Evolutionary conservation across 2,797 vertebrate species (phyloP), one percentile per base, ranked within the genome.

Genomic region (Cacajao melanocephalus): DNA sequence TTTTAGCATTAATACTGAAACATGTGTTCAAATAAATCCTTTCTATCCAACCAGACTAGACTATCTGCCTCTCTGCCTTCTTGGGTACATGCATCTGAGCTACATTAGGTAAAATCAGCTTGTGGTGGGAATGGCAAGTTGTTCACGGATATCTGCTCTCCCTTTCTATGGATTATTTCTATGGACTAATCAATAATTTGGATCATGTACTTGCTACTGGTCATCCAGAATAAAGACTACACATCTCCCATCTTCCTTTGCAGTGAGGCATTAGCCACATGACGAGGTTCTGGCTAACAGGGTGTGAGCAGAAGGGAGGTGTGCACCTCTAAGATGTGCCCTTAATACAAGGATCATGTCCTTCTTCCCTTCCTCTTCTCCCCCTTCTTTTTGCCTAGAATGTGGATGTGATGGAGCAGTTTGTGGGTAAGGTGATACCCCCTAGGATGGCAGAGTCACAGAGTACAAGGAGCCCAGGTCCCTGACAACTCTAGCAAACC

Each of bases 141-240:
- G 17, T 92, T 94, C 2, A 11, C 7, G 1, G 44, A 75, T 73
- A 75, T 73, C 78, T 73, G 46, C 24, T 75, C 85, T 93, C 36
- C 26, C 70, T 96, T 78, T 61, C 70, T 50, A 39, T 26, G 39
- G 61, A 70, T n/a, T 84, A 61, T 96, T 78, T 61, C 75, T 50
- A 44, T 22, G 39, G 61, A 61, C n/a, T 75, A 61, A 67, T 36
- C 73, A 17, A 61, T 81, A 80, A 48, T 46, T 44, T 15, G 36
- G 67, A 24, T 46, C 33, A 67, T 67, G 33, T 67, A 67, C 33
- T n/a, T 67, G 61, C 7, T 67, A 67, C 30, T 48, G 36, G 79
- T 57, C 28, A 1, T 55, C 44, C 82, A 44, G 46, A 81, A 48
- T n/a, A 88, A 95, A 80, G 44, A 33, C 33, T 2, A 12, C 11